Base-by-base conservation (phyloP, 2,888 invertebrate genomes). In the Campoletis raptor region DNA sequence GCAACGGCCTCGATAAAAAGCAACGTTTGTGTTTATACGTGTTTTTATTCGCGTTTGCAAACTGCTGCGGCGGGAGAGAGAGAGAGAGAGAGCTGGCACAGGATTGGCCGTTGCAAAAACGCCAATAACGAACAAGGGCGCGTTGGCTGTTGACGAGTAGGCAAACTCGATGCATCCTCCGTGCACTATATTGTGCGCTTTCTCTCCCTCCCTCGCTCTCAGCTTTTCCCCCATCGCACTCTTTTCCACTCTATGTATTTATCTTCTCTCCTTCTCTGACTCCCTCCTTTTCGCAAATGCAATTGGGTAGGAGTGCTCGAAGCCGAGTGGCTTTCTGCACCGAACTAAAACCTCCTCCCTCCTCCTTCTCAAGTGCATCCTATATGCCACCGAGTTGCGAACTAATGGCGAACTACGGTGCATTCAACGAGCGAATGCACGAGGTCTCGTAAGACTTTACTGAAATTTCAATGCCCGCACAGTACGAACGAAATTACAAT, bases 131-230 rank as follows among this genome's bases (percentile, higher is more conserved):
- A 83, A 83, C 81, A 78, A 78, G 67, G 45, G 74, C 15, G 79
- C 88, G 83, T 87, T 89, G 90, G 86, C 88, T 87, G 83, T 87
- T 89, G 90, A 87, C 88, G 85, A 89, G 87, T 88, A 88, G 80
- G 88, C 90, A 87, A 91, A 89, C 88, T 84, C 92, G 93, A 91
- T 92, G 92, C 94, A 92, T 94, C 87, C 87, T 87, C 87, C 54
- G 30, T 80, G 74, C 83, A 40, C 72, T 80, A 21, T 21, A 52
- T 15, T 48, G 21, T 21, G 48, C 40, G 9, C 36, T 40, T 36
- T 66, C 72, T 73, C 48, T 64, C 73, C 57, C 73, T 69, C 48
- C 24, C 64, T 73, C 40, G 18, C 45, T 36, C 30, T 69, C 18
- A 0, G 48, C 45, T 36, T 42, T 66, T 37, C 24, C 66, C 52